Evolutionary conservation across 2,888 invertebrate species (phyloP), one percentile per base, ranked within the genome.

Genomic region (Leistus spinibarbis): DNA sequence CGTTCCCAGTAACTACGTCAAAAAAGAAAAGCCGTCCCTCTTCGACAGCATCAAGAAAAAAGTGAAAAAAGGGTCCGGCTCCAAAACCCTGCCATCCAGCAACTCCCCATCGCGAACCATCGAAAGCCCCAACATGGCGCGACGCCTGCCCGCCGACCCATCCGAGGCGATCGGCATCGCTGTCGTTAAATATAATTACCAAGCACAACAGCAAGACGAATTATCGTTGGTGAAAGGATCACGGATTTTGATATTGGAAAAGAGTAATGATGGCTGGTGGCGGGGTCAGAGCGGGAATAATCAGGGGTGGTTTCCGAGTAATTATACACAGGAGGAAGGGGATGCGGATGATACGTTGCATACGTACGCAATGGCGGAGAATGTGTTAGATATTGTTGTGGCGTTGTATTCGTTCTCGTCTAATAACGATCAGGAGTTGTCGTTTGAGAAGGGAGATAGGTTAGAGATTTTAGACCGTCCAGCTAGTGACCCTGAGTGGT

Each of bases 201-300:
- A 93, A 85, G 74, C 74, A 20, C 74, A 74, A 16, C 74, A 74
- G 17, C 74, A 74, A 1, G 99, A 99, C 83, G 99, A 99, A 85
- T 88, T 99, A 72, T 93, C 96, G 0, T 89, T 99, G 78, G 93
- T 94, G 62, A 99, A 99, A 88, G 98, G 98, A 80, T 97, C 97
- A 74, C 88, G 95, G 81, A 97, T 99, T 80, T 90, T 95, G 77
- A 99, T 99, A 79, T 88, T 99, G 79, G 99, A 99, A 87, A 99
- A 99, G 87, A 98, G 97, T 82, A 97, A 97, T 80, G 99, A 99
- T 86, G 98, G 90, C 77, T 99, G 99, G 99, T 99, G 99, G 99
- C 91, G 98, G 82, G 99, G 99, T 68, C 95, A 95, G 87, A 90
- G 90, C 80, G 90, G 90, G 63, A 88, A 89, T 72, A 86, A 88